These are phyloP conservation scores for Lithophane ornitopus DNA, from an alignment of 2,888 invertebrate species.

Conservation along the genomic window DNA sequence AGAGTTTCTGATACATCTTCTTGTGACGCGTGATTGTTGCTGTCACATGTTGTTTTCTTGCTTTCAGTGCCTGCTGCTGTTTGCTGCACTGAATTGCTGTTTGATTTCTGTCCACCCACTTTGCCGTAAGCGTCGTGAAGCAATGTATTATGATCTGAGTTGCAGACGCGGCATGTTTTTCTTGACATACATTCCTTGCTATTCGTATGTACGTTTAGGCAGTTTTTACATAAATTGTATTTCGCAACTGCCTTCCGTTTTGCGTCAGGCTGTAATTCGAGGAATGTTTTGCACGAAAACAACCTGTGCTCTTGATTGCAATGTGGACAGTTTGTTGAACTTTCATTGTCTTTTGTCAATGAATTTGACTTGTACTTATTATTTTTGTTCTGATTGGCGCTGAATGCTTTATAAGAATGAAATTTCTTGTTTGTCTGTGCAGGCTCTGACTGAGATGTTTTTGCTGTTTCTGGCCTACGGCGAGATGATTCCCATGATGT, in stretches of 20 bases:
- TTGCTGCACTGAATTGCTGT: neutral
- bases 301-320: neutral
- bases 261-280: neutral
- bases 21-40: neutral
- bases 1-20: too few relatives aligned
- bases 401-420: neutral
- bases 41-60: neutral
- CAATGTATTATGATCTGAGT: neutral
- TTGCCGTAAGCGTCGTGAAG: neutral
- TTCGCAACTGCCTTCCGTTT: neutral
- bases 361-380: neutral
- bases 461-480: neutral
- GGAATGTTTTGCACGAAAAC: neutral
- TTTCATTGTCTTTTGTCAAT: neutral
- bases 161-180: neutral
- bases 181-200: neutral
- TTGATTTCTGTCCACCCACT: neutral
- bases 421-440: neutral
- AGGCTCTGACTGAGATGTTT: neutral
- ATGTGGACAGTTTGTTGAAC: neutral
- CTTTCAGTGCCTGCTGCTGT: too few relatives aligned
- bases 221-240: conserved; percentile 4
- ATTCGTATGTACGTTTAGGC: neutral
- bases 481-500: neutral
- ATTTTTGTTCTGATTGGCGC: neutral